These are phyloP conservation scores for Petrocephalus zakoni DNA, from an alignment of 2,113 vertebrate species.

Conservation along the genomic window DNA sequence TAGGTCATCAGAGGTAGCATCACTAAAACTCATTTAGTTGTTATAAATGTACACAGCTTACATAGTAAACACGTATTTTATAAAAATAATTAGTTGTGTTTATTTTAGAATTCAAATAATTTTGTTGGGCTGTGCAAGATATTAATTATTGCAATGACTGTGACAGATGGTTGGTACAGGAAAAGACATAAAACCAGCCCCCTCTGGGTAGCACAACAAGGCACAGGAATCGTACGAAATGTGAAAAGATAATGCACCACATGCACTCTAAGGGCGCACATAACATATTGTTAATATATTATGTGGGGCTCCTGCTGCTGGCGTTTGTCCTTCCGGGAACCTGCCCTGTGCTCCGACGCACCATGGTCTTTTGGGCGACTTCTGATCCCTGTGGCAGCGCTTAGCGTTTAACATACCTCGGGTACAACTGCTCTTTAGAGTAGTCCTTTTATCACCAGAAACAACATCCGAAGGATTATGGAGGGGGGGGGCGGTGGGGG, in stretches of 20 bases:
- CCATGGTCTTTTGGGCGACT: not conserved
- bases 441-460: not conserved
- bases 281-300: not conserved
- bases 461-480: not conserved
- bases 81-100: not conserved
- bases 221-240: not conserved
- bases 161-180: not conserved
- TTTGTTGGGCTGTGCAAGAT: not conserved
- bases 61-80: not conserved
- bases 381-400: not conserved
- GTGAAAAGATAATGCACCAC: not conserved
- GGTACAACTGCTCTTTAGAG: not conserved
- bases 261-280: not conserved
- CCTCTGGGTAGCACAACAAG: not conserved
- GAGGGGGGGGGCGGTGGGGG: not conserved
- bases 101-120: not conserved
- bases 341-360: not conserved
- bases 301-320: not conserved
- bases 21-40: not conserved
- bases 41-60: not conserved
- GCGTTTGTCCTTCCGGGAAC: not conserved
- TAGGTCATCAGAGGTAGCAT: not conserved
- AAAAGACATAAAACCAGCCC: not conserved
- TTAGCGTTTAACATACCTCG: conserved; percentile 9
- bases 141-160: not conserved